Evolutionary conservation across 2,888 invertebrate genomes (phyloP), one percentile per base, ranked within the genome.

Genomic region (Dorcus hopei): DNA sequence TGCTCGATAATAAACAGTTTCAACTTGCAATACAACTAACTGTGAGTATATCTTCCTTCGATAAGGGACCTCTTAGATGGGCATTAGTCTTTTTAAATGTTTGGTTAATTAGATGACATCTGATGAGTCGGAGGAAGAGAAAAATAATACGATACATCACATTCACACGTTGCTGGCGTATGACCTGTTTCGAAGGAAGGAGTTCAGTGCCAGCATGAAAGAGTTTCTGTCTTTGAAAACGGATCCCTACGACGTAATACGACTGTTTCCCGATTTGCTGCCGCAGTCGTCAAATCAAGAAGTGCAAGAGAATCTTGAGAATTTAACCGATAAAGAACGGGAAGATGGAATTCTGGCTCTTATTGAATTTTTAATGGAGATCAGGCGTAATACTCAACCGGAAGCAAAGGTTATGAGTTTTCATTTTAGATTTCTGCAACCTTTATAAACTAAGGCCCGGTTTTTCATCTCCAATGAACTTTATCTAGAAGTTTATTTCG

Each of bases 201-300:
- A 91, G 68, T 99, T 94, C 75, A 83, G 89, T 8, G 90, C 92
- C 66, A 93, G 98, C 0, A 95, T 99, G 92, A 86, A 87, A 54
- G 89, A 96, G 72, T 98, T 98, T 77, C 81, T 89, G 3, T 90
- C 92, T 74, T 82, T 97, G 0, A 90, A 90, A 68, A 96, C 95
- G 3, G 97, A 98, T 80, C 96, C 97, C 0, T 91, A 93, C 47
- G 93, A 96, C 75, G 97, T 99, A 8, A 97, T 99, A 62, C 88
- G 94, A 61, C 80, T 99, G 38, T 97, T 95, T 79, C 97, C 98
- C 0, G 93, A 94, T 74, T 80, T 99, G 50, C 84, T 79, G 49
- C 79, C 79, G 65, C 77, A 81, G 57, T 68, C 70, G 26, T 78
- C 77, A 60, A 70, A 70, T n/a, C 70, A 76, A 39, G 80, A 80